A percentile compares a stretch with the other conserved stretches of the same genome.
phyloP scores from a whole-genome alignment of 2,888 invertebrate species.

The Melieria picta region DNA sequence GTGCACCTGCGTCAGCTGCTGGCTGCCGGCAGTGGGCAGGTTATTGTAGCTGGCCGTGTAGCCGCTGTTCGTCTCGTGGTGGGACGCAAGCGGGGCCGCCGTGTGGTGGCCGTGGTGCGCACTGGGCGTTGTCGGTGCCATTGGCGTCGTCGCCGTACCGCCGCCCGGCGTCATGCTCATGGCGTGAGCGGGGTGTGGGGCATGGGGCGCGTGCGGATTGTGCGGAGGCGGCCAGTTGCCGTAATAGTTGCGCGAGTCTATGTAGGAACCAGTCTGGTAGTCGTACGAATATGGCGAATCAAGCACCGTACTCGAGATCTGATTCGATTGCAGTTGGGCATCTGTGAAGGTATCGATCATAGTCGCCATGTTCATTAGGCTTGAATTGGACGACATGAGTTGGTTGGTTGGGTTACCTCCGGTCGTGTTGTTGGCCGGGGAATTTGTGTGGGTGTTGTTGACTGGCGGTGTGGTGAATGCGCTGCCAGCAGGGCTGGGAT shows the following conservation, averaged over 20 bases:
- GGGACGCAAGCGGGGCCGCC: constrained; percentile 49
- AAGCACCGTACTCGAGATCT: constrained; percentile 84
- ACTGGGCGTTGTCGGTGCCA: constrained; percentile 44
- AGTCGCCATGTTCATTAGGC: constrained; percentile 77
- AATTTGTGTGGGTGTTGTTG: constrained; percentile 52
- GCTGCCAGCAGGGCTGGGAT: constrained; percentile 70
- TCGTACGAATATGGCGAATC: constrained; percentile 76
- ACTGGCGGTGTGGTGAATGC: constrained; percentile 66
- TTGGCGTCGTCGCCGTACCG: constrained; percentile 37
- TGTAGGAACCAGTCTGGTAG: constrained; percentile 70
- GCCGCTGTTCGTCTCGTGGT: constrained; percentile 45
- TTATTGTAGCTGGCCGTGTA: constrained; percentile 54
- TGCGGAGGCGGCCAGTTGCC: constrained; percentile 71
- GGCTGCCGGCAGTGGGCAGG: constrained; percentile 52
- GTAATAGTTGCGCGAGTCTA: constrained; percentile 74
- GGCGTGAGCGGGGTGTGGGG: constrained; percentile 43
- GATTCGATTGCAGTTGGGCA: constrained; percentile 84
- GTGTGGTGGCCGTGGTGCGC: constrained; percentile 41
- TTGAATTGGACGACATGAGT: constrained; percentile 67
- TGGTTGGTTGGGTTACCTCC: constrained; percentile 63
- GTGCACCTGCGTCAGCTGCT: constrained; percentile 52
- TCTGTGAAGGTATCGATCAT: constrained; percentile 82
- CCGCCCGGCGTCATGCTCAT: constrained; percentile 24
- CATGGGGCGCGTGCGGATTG: constrained; percentile 67
- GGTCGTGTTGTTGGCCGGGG: constrained; percentile 40